These are phyloP conservation scores for Pachypanchax playfairii DNA, from an alignment of 2,113 vertebrate genomes.

Conservation along the genomic window DNA sequence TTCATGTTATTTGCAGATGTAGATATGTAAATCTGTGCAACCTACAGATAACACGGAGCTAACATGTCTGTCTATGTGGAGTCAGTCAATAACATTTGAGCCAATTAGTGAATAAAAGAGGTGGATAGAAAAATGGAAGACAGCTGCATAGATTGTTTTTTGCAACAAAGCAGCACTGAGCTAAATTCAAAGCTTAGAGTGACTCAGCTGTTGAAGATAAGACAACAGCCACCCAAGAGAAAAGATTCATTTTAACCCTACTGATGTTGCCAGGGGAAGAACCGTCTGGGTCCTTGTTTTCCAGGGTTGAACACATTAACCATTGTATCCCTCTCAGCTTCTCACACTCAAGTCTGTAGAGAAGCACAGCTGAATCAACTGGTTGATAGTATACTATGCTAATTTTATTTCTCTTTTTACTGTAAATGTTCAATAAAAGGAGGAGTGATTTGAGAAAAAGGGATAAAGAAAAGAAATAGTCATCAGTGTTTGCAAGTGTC, in stretches of 20 bases:
- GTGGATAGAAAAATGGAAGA: slow-evolving; percentile 14
- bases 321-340: slow-evolving; percentile 11
- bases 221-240: slow-evolving; percentile 34
- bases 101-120: slow-evolving; percentile 63
- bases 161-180: slow-evolving; percentile 43
- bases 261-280: slow-evolving; percentile 36
- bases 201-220: slow-evolving; percentile 49
- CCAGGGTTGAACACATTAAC: slow-evolving; percentile 26
- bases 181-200: slow-evolving; percentile 44
- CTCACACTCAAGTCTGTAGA: slow-evolving; percentile 14
- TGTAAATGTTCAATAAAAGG: slow-evolving; percentile 24
- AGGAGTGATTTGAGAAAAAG: too few species aligned
- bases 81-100: slow-evolving; percentile 56
- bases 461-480: slow-evolving; percentile 29
- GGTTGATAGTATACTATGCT: slow-evolving; percentile 25
- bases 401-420: slow-evolving; percentile 20
- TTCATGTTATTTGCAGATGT: slow-evolving; percentile 35
- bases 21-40: slow-evolving; percentile 58
- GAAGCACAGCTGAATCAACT: slow-evolving; percentile 24
- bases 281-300: slow-evolving; percentile 47
- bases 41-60: slow-evolving; percentile 26
- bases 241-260: slow-evolving; percentile 43
- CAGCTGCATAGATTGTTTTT: slow-evolving; percentile 50
- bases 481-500: slow-evolving; percentile 29
- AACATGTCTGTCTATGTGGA: not conserved